phyloP scores from a whole-genome alignment of 2,113 vertebrate species.

The Embiotoca jacksoni region DNA sequence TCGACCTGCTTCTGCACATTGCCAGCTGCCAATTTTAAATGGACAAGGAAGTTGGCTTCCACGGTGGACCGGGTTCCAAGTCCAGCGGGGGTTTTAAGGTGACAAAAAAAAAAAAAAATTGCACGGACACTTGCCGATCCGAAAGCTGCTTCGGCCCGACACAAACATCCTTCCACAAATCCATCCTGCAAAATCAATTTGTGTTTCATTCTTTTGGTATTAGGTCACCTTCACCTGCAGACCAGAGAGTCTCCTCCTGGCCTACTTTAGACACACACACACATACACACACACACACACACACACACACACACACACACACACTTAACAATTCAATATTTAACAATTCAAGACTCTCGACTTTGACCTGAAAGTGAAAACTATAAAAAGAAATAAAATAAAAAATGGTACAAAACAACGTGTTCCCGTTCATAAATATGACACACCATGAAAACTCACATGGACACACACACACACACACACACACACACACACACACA shows the following conservation, averaged over 20 bases:
- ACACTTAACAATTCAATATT: too few relatives aligned
- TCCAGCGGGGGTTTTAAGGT: background rate
- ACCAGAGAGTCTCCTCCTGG: slow-evolving; percentile 27
- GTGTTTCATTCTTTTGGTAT: slow-evolving; percentile 26
- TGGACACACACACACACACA: too few relatives aligned
- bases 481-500: too few relatives aligned
- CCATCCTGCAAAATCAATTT: slow-evolving; percentile 56
- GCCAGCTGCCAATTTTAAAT: background rate
- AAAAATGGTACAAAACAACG: slow-evolving; percentile 6
- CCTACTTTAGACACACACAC: slow-evolving; percentile 38
- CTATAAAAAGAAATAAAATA: too few relatives aligned
- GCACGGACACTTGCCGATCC: background rate
- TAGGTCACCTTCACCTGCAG: slow-evolving; percentile 36
- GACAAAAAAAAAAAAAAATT: background rate
- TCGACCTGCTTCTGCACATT: background rate
- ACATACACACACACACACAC: slow-evolving; percentile 14
- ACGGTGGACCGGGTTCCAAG: background rate
- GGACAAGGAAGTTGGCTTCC: background rate
- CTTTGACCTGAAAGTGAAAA: slow-evolving; percentile 44
- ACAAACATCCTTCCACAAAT: slow-evolving; percentile 37
- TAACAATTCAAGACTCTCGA: slow-evolving; percentile 10
- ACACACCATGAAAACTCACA: too few relatives aligned
- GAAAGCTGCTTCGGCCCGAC: slow-evolving; percentile 6
- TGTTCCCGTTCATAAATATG: too few relatives aligned
- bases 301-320: slow-evolving; percentile 24